Evolutionary conservation across 2,113 vertebrate genomes (phyloP), one percentile per base, ranked within the genome.

Genomic region (Ursus arctos): DNA sequence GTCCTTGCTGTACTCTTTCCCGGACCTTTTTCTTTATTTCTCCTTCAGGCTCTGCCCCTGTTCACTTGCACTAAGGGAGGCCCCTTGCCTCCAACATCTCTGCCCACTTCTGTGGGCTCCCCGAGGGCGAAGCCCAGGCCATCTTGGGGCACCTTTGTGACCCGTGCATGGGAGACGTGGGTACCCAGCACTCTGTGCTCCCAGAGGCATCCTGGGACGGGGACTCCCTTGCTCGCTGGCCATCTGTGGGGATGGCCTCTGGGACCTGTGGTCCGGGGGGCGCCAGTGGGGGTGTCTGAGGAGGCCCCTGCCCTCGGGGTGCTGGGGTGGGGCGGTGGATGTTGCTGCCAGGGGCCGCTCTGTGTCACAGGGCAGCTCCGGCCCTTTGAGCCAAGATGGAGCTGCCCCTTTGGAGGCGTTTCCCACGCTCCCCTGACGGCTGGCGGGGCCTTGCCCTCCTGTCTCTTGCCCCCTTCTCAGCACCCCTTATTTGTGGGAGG

Each of bases 21-120:
- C 5, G 33, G 0, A 18, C 53, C 51, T 59, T 13, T 7, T 12
- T 49, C 19, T 85, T 14, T 7, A 2, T 4, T 18, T 59, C 84
- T 69, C 22, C 10, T 40, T 2, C 57, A 69, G 13, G 1, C 28
- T 43, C 55, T 0, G 1, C 3, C 16, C 6, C 21, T 3, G 0
- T 15, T 57, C n/a, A 5, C 51, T 31, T 22, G 69, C 3, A 1
- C 47, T 10, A 12, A 49, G 31, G 0, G 65, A 13, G 79, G 2
- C 21, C 43, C 24, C 49, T 49, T 4, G 21, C 0, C 7, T 12
- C 22, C 6, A 18, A 31, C n/a, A 11, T n/a, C n/a, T 28, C 33
- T 26, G 9, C 24, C 28, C 7, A 2, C 43, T 72, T 59, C 19
- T 15, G 14, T 10, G 53, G 21, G 72, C 49, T 51, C 36, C 18